Conservation (phyloP, 2,888 invertebrate genomes). For the Aphodius sticticus region DNA sequence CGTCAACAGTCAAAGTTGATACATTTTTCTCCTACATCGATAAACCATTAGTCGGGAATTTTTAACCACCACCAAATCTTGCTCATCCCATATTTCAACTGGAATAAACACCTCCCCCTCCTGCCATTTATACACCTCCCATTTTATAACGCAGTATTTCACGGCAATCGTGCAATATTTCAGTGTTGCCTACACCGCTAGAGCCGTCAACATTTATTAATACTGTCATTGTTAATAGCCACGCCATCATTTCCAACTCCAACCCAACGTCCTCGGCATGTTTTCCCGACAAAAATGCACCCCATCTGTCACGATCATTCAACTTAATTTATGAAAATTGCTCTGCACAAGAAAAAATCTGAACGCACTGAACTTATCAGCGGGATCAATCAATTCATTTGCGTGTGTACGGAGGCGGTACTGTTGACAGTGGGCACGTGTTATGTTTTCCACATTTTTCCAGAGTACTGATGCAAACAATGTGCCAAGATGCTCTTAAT, state of each 20-base stretch:
- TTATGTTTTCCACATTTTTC: too few species aligned
- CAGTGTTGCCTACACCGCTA: background rate
- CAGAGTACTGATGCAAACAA: too few species aligned
- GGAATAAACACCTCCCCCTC: background rate
- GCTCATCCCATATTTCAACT: background rate
- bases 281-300: background rate
- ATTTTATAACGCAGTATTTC: background rate
- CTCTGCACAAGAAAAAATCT: too few species aligned
- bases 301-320: background rate
- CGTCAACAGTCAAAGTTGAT: too few species aligned
- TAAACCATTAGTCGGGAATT: background rate
- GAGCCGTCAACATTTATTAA: background rate
- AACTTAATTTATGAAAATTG: too few species aligned
- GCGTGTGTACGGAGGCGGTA: too few species aligned
- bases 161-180: background rate
- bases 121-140: background rate
- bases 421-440: too few species aligned
- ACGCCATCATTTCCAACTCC: background rate
- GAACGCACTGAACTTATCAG: too few species aligned
- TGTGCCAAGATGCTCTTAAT: too few species aligned
- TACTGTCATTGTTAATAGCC: background rate
- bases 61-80: background rate
- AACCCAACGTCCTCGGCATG: background rate
- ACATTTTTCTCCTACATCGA: background rate
- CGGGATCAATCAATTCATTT: too few species aligned